Percentiles rank a stretch among this genome's conserved stretches.
These are phyloP conservation scores for Yasuhikotakia modesta DNA, from an alignment of 2,797 vertebrate species.

Conservation along the genomic window DNA sequence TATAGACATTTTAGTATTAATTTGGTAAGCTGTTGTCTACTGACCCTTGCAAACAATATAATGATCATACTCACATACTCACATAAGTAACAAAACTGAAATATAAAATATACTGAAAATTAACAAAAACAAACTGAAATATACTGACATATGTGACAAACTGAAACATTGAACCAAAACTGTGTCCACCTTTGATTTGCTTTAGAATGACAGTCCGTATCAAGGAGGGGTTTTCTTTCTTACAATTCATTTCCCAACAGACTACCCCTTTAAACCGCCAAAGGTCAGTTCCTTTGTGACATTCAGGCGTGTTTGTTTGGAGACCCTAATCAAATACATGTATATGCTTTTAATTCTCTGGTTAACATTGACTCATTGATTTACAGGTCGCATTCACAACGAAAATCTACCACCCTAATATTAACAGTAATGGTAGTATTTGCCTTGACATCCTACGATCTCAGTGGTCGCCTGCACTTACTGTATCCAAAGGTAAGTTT, in stretches of 20 bases:
- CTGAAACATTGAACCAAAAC: background rate
- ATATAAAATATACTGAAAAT: too few relatives aligned
- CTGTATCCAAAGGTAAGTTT: slow-evolving; percentile 84
- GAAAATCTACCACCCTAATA: slow-evolving; percentile 90
- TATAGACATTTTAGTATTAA: too few relatives aligned
- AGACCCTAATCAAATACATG: too few relatives aligned
- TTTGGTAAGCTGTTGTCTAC: too few relatives aligned
- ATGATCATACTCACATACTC: too few relatives aligned
- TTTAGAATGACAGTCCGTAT: slow-evolving; percentile 87
- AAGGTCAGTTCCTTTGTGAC: slow-evolving; percentile 75
- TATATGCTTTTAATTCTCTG: background rate
- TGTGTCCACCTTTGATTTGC: slow-evolving; percentile 28
- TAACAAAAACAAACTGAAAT: too few relatives aligned
- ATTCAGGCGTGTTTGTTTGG: background rate
- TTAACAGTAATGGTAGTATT: slow-evolving; percentile 91
- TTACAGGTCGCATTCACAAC: slow-evolving; percentile 86
- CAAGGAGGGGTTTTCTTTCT: slow-evolving; percentile 90
- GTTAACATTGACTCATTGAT: background rate
- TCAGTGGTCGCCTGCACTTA: slow-evolving; percentile 88
- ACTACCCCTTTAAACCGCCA: slow-evolving; percentile 89
- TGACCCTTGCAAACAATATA: too few relatives aligned
- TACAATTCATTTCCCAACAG: slow-evolving; percentile 87
- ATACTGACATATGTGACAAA: too few relatives aligned
- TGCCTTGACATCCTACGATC: slow-evolving; percentile 88
- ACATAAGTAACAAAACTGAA: too few relatives aligned